phyloP scores from a whole-genome alignment of 2,888 invertebrate species.

The Chouioia cunea region DNA sequence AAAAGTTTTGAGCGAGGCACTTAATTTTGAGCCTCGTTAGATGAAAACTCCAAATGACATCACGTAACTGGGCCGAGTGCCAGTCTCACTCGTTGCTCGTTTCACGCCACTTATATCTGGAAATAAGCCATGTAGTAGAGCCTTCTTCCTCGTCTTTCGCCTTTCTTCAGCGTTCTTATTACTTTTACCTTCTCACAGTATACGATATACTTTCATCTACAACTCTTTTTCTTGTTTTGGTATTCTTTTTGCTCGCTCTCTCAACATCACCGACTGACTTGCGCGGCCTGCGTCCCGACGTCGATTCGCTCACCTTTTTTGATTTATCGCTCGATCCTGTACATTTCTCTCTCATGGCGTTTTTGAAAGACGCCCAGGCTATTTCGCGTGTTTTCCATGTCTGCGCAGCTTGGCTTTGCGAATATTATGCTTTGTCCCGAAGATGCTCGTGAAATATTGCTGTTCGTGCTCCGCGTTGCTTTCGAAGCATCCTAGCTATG shows the following conservation, averaged over 20 bases:
- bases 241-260: background rate
- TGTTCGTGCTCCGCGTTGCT: constrained; percentile 6
- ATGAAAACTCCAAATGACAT: constrained; percentile 32
- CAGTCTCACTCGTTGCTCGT: constrained; percentile 24
- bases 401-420: background rate
- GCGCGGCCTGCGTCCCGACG: background rate
- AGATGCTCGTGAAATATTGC: constrained; percentile 3
- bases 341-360: constrained; percentile 11
- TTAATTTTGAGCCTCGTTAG: constrained; percentile 32
- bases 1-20: background rate
- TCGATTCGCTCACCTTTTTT: constrained; percentile 17
- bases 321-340: constrained; percentile 25
- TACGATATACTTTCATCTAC: background rate
- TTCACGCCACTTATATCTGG: constrained; percentile 25
- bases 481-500: background rate
- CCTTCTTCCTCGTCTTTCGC: background rate
- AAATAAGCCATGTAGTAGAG: constrained; percentile 1
- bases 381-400: background rate
- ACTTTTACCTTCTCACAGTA: background rate
- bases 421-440: background rate
- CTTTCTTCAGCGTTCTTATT: constrained; percentile 15
- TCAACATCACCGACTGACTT: no score
- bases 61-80: constrained; percentile 38
- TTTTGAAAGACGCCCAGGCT: constrained; percentile 1
- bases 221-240: background rate